Conservation (phyloP, 1,140 invertebrate species). For the Globodera ellingtonae region DNA sequence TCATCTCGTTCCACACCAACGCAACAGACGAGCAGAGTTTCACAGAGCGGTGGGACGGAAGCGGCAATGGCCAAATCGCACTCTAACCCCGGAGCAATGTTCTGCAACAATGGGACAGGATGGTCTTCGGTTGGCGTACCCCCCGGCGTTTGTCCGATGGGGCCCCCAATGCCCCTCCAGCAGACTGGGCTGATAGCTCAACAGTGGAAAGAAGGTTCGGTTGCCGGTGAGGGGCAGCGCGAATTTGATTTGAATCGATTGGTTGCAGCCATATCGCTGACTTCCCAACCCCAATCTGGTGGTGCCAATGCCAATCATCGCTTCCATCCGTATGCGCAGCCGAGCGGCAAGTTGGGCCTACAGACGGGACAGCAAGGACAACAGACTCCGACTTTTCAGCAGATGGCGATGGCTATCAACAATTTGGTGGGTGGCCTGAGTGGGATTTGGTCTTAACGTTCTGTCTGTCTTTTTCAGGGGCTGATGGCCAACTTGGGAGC, state of each 20-base stretch:
- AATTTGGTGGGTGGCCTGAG: neutral
- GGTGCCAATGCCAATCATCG: constrained; percentile 9
- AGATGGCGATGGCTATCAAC: constrained; percentile 21
- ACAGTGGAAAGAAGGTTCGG: neutral
- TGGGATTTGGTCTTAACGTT: neutral
- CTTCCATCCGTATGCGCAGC: constrained; percentile 26
- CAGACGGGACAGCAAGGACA: neutral
- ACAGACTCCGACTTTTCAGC: neutral
- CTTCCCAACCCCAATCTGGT: neutral
- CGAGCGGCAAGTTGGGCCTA: neutral
- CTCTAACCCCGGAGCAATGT: constrained; percentile 12
- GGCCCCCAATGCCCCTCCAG: neutral
- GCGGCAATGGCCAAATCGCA: neutral
- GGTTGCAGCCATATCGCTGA: neutral
- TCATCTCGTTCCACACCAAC: constrained; percentile 17
- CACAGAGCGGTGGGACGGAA: neutral
- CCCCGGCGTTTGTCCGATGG: neutral
- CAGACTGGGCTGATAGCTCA: neutral
- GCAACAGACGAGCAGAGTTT: constrained; percentile 1
- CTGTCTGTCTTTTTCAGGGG: neutral
- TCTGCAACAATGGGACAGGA: neutral
- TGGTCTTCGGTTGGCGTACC: neutral
- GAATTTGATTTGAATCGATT: neutral
- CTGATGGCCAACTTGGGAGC: constrained; percentile 19
- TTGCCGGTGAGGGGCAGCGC: neutral